Base-by-base conservation (phyloP, 2,888 invertebrate species). In the Acrobasis consociella region DNA sequence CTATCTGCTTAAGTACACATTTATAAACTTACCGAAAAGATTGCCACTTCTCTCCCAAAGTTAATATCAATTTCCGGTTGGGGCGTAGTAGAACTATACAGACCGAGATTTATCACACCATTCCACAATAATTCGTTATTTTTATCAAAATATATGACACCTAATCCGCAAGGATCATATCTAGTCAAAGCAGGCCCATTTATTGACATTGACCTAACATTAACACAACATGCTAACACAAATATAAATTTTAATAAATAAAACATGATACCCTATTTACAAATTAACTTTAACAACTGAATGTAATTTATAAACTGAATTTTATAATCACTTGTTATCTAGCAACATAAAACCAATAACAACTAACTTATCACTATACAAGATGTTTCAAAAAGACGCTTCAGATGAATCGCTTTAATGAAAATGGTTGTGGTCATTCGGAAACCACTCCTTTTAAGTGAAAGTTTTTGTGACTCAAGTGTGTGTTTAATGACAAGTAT, bases 81-180 rank as follows among this genome's bases (percentile, higher is more conserved):
- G 22, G 67, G 51, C 42, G 85, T 66, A 55, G 77, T 72, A 1
- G 69, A 22, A 22, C 22, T 71, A 64, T 89, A 89, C n/a, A 86
- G 69, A 58, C 77, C 80, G 59, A 90, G 81, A 73, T 86, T 73
- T 38, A 91, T 68, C 9, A 78, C 75, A 9, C 84, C 88, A 60
- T 69, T 71, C 91, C 91, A 91, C 65, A 80, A 59, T 62, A 71
- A 75, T 1, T 78, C 72, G 3, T 72, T 71, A 8, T 85, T 60
- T 76, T 75, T 86, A 65, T 90, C 86, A 67, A 91, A 91, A 74
- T 87, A 78, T 67, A 91, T 71, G 9, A 86, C 73, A 1, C 86
- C 90, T 55, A 91, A 71, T 9, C 86, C 86, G 68, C 91, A 91
- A 1, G 91, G 91, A 49, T 87, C 84, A 53, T 91, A 91, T 66